These are phyloP conservation scores for Ataeniobius toweri DNA, from an alignment of 2,797 vertebrate genomes.

Conservation along the genomic window DNA sequence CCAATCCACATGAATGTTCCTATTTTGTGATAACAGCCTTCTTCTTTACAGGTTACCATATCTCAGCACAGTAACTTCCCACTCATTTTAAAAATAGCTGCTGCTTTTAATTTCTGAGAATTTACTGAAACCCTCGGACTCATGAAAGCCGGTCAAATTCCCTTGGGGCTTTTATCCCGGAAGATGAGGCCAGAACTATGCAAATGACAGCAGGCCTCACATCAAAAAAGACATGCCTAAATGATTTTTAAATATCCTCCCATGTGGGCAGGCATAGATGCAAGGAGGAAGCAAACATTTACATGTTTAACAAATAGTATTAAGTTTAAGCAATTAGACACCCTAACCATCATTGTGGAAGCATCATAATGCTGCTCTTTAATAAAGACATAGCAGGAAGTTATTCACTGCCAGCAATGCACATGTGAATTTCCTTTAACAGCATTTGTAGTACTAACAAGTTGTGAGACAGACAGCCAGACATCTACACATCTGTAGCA, in stretches of 20 bases:
- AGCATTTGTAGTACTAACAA: not conserved
- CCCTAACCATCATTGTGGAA: not conserved
- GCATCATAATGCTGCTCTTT: not conserved
- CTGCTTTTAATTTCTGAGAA: conserved; percentile 26
- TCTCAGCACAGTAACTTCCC: not conserved
- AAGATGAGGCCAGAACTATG: conserved; percentile 50
- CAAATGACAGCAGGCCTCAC: conserved; percentile 52
- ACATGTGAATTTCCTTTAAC: not conserved
- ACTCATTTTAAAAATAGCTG: conserved; percentile 31
- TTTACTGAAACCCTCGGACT: conserved; percentile 27
- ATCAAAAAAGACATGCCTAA: conserved; percentile 23
- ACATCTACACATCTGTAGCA: not conserved
- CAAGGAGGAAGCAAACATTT: not conserved
- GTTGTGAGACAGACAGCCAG: not conserved
- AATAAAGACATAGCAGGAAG: not conserved
- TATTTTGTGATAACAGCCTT: conserved; percentile 30
- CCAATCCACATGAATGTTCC: conserved; percentile 2
- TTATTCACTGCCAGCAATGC: not conserved
- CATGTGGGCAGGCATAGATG: conserved; percentile 6
- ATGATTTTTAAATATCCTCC: conserved; percentile 28
- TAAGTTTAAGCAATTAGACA: not conserved
- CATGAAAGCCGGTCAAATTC: conserved; percentile 53
- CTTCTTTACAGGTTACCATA: conserved; percentile 1
- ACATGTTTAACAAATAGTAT: not conserved
- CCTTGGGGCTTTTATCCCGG: conserved; percentile 53